Conservation (phyloP, 1,140 invertebrate genomes). For the Mizuhopecten yessoensis region DNA sequence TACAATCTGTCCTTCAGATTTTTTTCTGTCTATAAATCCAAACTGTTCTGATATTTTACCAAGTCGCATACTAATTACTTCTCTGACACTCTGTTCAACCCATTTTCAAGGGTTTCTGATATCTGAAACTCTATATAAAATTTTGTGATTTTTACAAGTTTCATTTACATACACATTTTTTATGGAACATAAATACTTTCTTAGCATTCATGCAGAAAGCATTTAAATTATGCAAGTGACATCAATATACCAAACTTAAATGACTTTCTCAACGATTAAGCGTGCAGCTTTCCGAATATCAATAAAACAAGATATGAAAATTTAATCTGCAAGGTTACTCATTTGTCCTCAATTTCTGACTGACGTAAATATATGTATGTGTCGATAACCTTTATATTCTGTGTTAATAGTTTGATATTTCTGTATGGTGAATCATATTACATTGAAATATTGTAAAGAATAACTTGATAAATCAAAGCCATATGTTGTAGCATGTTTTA, state of each 20-base stretch:
- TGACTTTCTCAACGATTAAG: background rate
- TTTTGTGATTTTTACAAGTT: background rate
- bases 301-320: background rate
- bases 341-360: background rate
- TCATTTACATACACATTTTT: background rate
- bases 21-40: too few species aligned
- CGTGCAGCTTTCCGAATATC: background rate
- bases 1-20: too few species aligned
- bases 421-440: too few species aligned
- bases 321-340: background rate
- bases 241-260: background rate
- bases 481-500: too few species aligned
- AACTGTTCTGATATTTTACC: conserved; percentile 12
- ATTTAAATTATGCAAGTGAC: background rate
- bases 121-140: background rate
- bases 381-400: too few species aligned
- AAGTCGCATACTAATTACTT: background rate
- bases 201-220: background rate
- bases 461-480: too few species aligned
- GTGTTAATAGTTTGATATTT: too few species aligned
- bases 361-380: background rate
- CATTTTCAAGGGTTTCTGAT: background rate
- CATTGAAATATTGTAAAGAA: too few species aligned
- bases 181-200: background rate
- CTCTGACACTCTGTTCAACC: background rate